These are phyloP conservation scores for Adelphocoris suturalis DNA, from an alignment of 2,888 invertebrate genomes.

Conservation along the genomic window DNA sequence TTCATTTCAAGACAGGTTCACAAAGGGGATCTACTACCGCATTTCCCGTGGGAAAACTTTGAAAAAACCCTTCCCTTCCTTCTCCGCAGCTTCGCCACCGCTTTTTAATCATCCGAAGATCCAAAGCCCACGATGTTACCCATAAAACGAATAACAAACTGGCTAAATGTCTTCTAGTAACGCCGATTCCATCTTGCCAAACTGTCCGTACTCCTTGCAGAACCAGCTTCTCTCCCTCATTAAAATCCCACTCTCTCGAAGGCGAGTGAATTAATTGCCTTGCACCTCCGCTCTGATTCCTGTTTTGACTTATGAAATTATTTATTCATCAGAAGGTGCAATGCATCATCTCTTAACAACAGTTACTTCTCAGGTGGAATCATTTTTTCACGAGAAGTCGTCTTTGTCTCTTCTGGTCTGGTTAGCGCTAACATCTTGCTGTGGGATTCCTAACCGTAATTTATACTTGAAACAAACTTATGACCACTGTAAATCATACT, in stretches of 20 bases:
- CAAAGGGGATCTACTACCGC: not conserved
- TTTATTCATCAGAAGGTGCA: not conserved
- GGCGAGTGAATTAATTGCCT: not conserved
- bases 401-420: too few relatives aligned
- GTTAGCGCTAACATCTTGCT: too few relatives aligned
- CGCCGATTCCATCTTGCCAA: not conserved
- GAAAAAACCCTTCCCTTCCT: not conserved
- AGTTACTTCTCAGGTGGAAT: not conserved
- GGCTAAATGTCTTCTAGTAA: not conserved
- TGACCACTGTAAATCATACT: too few relatives aligned
- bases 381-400: too few relatives aligned
- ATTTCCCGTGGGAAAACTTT: constrained; percentile 36
- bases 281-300: not conserved
- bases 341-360: constrained; percentile 9
- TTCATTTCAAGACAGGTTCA: not conserved
- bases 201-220: not conserved
- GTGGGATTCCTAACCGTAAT: too few relatives aligned
- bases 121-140: not conserved
- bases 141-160: not conserved
- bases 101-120: not conserved
- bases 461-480: too few relatives aligned
- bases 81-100: not conserved
- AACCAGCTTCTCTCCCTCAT: not conserved
- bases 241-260: not conserved
- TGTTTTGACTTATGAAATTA: constrained; percentile 1